Evolutionary conservation across 2,113 vertebrate genomes (phyloP), one percentile per base, ranked within the genome.

Genomic region (Lepus europaeus): DNA sequence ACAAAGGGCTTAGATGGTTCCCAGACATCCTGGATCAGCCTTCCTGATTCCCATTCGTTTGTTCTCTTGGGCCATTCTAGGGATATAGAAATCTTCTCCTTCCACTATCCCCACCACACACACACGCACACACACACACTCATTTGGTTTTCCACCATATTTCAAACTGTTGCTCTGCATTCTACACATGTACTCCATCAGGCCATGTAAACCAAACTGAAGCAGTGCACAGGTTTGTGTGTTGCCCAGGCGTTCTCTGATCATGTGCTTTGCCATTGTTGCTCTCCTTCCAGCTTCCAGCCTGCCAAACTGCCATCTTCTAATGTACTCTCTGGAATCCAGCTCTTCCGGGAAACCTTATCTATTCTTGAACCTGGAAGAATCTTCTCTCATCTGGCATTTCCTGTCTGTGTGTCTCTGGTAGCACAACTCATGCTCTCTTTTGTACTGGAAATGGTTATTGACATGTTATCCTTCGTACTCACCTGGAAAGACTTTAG

Each of bases 181-280:
- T 29, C 20, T 3, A 11, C 9, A 29, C 6, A 5, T 45, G 12
- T 2, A 33, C 1, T 81, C 10, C 14, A 66, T 29, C 27, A 39
- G 7, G 8, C 1, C 33, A 4, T 11, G 6, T 3, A 59, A 61
- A 63, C 17, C 49, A 59, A 13, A 68, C 16, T 27, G 2, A 16
- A 0, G 22, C 14, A 13, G 10, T n/a, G 9, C 53, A 33, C 63
- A 39, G 29, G 5, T 63, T 23, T 53, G 0, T 13, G 2, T 29
- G 13, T 20, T 33, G 29, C 7, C 19, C 29, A 13, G 70, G 16
- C 3, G 4, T 23, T 66, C 85, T 93, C n/a, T 79, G 23, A 9
- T 45, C 27, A 19, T 5, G 1, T 68, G 31, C 27, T 64, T 74
- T n/a, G 6, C 23, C 22, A 16, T 0, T 31, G 1, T 6, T 33